Evolutionary conservation across 2,113 vertebrate genomes (phyloP).

Genomic region (Lampris incognitus): DNA sequence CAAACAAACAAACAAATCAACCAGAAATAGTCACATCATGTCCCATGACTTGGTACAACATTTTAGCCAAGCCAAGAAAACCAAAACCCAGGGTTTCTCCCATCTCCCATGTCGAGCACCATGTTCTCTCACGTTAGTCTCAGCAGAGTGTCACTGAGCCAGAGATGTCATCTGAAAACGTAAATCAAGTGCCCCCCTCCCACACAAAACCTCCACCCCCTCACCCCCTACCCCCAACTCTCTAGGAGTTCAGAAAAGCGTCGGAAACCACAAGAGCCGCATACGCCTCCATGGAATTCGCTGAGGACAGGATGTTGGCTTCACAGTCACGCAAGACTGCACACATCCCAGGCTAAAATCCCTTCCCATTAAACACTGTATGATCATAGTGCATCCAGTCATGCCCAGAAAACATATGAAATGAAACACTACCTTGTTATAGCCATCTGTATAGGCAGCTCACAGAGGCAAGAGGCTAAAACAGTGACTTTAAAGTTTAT

Average conservation of each 20-base stretch:
- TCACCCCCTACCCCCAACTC: constrained; percentile 10
- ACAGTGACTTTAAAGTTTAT: too few species aligned
- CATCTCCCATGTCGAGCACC: constrained; percentile 13
- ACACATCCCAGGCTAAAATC: constrained; percentile 55
- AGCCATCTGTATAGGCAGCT: constrained; percentile 3
- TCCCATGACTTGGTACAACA: background rate
- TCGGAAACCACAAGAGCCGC: constrained; percentile 77
- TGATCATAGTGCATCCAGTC: constrained; percentile 38
- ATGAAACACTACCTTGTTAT: constrained; percentile 22
- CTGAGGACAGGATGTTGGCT: constrained; percentile 78
- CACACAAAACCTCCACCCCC: background rate
- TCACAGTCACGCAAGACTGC: constrained; percentile 77
- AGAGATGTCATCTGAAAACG: constrained; percentile 66
- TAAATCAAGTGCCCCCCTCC: constrained; percentile 67
- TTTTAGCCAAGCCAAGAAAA: background rate
- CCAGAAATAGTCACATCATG: background rate
- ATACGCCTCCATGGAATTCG: constrained; percentile 78
- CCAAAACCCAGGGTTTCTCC: background rate
- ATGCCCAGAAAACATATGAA: constrained; percentile 23
- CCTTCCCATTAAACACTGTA: constrained; percentile 59
- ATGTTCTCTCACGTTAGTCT: constrained; percentile 50
- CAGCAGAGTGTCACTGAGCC: constrained; percentile 50
- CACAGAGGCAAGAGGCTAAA: too few species aligned
- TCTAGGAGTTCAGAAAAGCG: constrained; percentile 69
- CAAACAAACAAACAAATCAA: background rate